A percentile compares a stretch with the other conserved stretches of the same genome.
phyloP scores from a whole-genome alignment of 2,113 vertebrate genomes.

The Dicerorhinus sumatrensis region DNA sequence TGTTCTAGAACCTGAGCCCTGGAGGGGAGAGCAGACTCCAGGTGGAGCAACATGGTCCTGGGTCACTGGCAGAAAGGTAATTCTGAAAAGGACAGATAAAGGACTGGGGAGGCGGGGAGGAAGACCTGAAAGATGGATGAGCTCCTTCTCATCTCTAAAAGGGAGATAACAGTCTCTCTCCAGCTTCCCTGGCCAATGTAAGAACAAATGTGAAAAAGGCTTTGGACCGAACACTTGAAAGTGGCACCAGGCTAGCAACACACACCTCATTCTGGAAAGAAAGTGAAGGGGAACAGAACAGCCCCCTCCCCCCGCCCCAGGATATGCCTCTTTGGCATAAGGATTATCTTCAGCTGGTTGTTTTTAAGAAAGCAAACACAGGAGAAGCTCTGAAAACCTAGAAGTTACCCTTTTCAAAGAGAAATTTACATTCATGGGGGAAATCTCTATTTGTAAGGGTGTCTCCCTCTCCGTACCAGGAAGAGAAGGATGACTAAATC shows the following conservation, averaged over 20 bases:
- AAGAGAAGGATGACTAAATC: background rate
- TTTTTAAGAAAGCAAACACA: constrained; percentile 3
- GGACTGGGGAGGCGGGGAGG: background rate
- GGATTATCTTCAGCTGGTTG: background rate
- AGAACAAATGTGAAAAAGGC: background rate
- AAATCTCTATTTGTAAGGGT: background rate
- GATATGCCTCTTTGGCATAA: background rate
- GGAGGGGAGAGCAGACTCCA: background rate
- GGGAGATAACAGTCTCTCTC: background rate
- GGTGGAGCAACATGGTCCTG: accelerated
- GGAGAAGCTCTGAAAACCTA: background rate
- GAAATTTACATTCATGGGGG: background rate
- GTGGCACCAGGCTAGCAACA: background rate
- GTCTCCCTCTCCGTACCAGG: background rate
- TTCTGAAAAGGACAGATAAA: background rate
- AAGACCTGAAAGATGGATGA: background rate
- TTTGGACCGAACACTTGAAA: background rate
- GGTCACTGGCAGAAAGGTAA: background rate
- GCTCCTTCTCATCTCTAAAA: background rate
- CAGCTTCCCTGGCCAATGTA: background rate
- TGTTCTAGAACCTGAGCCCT: background rate
- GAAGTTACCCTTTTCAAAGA: background rate
- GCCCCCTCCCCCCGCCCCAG: background rate
- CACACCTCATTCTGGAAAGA: background rate
- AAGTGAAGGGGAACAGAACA: background rate